These are phyloP conservation scores for Genyomyrus donnyi DNA, from an alignment of 2,113 vertebrate species.

Conservation along the genomic window DNA sequence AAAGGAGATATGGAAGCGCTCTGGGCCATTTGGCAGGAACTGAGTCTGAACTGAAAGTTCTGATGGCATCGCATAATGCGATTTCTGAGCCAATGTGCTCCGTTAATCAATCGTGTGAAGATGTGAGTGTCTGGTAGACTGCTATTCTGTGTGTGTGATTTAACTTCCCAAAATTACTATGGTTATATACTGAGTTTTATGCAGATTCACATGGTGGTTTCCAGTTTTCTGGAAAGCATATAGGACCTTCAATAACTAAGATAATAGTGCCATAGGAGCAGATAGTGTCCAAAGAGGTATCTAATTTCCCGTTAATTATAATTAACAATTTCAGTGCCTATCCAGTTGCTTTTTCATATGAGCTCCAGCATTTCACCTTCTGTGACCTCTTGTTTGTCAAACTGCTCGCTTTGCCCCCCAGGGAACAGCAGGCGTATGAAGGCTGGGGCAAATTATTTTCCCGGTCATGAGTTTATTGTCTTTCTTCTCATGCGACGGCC, in stretches of 20 bases:
- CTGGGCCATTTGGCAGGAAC: neutral
- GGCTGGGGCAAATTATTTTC: conserved; percentile 39
- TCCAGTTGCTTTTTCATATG: conserved; percentile 33
- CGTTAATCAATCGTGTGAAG: neutral
- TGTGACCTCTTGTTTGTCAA: conserved; percentile 38
- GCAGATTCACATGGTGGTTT: neutral
- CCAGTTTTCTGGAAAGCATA: neutral
- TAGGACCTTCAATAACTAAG: neutral
- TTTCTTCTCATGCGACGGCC: conserved; percentile 25
- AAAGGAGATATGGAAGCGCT: neutral
- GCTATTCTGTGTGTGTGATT: neutral
- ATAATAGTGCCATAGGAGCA: neutral
- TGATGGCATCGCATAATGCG: neutral
- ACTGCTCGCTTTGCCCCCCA: conserved; percentile 27
- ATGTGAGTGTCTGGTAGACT: neutral
- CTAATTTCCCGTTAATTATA: neutral
- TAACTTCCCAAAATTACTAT: neutral
- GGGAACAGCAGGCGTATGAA: conserved; percentile 33
- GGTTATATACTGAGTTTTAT: neutral
- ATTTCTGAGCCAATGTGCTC: neutral
- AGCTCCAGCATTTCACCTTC: conserved; percentile 46
- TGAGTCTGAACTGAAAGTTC: conserved; percentile 7
- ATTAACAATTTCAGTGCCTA: neutral
- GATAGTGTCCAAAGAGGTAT: neutral
- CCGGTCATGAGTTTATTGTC: conserved; percentile 36